phyloP scores from a whole-genome alignment of 2,113 vertebrate species.

The Sardina pilchardus region DNA sequence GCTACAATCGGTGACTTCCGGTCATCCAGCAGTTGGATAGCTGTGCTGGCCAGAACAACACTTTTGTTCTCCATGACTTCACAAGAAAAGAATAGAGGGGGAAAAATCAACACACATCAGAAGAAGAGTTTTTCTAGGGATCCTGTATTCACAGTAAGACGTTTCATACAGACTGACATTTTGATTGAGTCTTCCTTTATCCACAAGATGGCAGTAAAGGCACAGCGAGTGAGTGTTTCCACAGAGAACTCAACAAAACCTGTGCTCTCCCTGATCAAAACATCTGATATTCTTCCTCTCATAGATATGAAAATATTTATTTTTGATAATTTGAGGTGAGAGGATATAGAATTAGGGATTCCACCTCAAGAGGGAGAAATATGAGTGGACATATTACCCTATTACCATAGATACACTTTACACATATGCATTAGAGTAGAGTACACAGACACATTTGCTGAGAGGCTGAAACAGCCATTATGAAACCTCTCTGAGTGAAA shows the following conservation, averaged over 20 bases:
- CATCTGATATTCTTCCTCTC: neutral
- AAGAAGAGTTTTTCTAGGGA: neutral
- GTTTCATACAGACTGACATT: neutral
- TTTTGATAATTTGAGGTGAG: neutral
- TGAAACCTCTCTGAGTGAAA: too few relatives aligned
- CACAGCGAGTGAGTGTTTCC: neutral
- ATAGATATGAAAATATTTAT: neutral
- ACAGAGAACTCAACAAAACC: neutral
- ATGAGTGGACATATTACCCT: too few relatives aligned
- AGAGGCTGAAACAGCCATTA: too few relatives aligned
- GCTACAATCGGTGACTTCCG: slow-evolving; percentile 94
- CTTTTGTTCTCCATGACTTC: slow-evolving; percentile 85
- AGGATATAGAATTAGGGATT: too few relatives aligned
- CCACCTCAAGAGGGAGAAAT: too few relatives aligned
- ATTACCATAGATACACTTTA: too few relatives aligned
- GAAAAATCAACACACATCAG: neutral
- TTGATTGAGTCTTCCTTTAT: neutral
- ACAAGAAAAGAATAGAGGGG: neutral
- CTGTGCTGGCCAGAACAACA: slow-evolving; percentile 95
- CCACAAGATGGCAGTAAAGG: neutral
- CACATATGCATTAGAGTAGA: too few relatives aligned
- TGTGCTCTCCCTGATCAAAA: neutral
- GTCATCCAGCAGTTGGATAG: slow-evolving; percentile 93
- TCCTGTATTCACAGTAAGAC: neutral
- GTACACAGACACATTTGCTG: too few relatives aligned